Evolutionary conservation across 2,113 vertebrate genomes (phyloP).

Genomic region (Laterallus jamaicensis): DNA sequence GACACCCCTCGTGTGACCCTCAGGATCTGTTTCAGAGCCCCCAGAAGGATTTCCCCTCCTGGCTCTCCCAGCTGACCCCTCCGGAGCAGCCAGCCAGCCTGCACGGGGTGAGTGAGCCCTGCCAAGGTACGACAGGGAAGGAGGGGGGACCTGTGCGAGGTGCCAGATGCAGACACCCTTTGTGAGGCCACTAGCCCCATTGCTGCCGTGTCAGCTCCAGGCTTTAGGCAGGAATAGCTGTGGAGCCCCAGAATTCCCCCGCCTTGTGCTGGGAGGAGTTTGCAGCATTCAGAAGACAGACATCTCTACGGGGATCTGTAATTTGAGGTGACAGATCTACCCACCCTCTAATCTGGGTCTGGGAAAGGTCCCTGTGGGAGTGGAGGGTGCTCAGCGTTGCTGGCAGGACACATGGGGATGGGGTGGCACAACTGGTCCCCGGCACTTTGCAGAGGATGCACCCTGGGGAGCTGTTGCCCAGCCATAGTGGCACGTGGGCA

Average conservation of each 20-base stretch:
- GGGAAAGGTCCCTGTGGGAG: background rate
- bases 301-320: background rate
- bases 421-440: background rate
- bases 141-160: background rate
- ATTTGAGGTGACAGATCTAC: background rate
- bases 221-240: background rate
- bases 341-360: background rate
- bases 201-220: background rate
- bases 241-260: background rate
- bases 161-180: fast-evolving
- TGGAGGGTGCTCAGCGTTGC: fast-evolving
- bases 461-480: background rate
- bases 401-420: fast-evolving
- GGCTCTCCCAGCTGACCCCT: slow-evolving; percentile 86
- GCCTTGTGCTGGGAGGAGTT: background rate
- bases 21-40: slow-evolving; percentile 78
- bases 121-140: background rate
- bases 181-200: background rate
- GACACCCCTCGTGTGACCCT: background rate
- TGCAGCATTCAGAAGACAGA: background rate
- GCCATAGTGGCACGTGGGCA: fast-evolving
- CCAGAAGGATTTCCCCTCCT: slow-evolving; percentile 83
- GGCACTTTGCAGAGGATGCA: background rate
- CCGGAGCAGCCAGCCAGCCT: slow-evolving; percentile 78
- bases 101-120: slow-evolving; percentile 75